Evolutionary conservation across 1,140 invertebrate species (phyloP).

Genomic region (Colletes gigas): DNA sequence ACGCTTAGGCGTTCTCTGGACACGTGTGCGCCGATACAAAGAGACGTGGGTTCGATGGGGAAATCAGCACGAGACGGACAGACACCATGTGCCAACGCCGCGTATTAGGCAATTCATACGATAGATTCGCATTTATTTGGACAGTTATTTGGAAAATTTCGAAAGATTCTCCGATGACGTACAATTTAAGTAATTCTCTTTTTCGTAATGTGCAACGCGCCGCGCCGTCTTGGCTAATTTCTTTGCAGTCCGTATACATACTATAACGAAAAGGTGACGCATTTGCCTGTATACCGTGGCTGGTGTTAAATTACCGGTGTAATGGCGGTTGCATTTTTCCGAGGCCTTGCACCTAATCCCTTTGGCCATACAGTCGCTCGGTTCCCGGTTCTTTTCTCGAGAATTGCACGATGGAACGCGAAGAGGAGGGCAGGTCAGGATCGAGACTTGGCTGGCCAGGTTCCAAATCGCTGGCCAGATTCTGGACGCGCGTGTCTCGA

Average conservation of each 20-base stretch:
- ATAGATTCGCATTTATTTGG: neutral
- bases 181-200: no score
- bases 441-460: slow-evolving; percentile 50
- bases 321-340: slow-evolving; percentile 28
- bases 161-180: no score
- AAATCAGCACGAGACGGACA: slow-evolving; percentile 32
- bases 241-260: no score
- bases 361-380: neutral
- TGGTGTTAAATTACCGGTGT: slow-evolving; percentile 7
- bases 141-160: no score
- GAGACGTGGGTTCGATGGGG: slow-evolving; percentile 51
- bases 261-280: neutral
- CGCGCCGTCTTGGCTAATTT: neutral
- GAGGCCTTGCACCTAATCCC: neutral
- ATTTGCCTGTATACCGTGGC: neutral
- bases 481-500: slow-evolving; percentile 41
- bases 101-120: neutral
- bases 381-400: neutral
- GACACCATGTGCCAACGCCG: slow-evolving; percentile 13
- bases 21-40: slow-evolving; percentile 42
- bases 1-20: slow-evolving; percentile 28
- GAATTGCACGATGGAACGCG: slow-evolving; percentile 35
- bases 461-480: slow-evolving; percentile 64
- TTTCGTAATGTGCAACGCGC: no score
- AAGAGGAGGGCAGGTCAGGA: slow-evolving; percentile 50